These are phyloP conservation scores for Stenopsyche tienmushanensis DNA, from an alignment of 1,140 invertebrate genomes.

Conservation along the genomic window DNA sequence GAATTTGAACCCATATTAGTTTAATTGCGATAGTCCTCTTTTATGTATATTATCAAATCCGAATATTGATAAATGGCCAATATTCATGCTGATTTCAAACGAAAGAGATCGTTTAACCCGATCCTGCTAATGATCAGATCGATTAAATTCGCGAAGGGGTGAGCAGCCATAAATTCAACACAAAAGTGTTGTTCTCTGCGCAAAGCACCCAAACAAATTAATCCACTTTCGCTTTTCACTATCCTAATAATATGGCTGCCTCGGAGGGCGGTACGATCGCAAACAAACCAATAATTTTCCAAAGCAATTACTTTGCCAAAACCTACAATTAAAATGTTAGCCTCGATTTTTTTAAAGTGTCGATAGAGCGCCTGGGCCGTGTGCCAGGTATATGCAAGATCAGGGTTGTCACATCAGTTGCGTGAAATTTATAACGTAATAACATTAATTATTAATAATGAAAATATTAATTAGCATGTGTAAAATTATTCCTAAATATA, in stretches of 20 bases:
- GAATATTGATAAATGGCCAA: too few relatives aligned
- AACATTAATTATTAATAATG: too few relatives aligned
- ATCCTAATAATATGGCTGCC: slow-evolving; percentile 4
- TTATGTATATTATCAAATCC: too few relatives aligned
- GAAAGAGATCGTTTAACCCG: too few relatives aligned
- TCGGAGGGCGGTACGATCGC: slow-evolving; percentile 9
- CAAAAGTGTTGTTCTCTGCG: neutral
- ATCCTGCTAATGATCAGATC: too few relatives aligned
- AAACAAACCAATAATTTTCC: slow-evolving; percentile 39
- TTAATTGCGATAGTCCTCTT: too few relatives aligned
- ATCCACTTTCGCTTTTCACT: slow-evolving; percentile 17
- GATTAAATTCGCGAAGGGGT: too few relatives aligned
- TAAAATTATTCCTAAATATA: too few relatives aligned
- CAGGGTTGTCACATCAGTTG: neutral
- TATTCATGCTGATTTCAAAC: too few relatives aligned
- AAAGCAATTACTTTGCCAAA: slow-evolving; percentile 37
- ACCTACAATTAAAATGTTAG: slow-evolving; percentile 41
- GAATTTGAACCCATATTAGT: too few relatives aligned
- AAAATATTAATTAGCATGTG: too few relatives aligned
- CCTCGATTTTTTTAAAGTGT: slow-evolving; percentile 37
- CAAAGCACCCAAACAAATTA: slow-evolving; percentile 10
- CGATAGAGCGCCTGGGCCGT: slow-evolving; percentile 20
- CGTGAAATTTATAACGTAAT: too few relatives aligned
- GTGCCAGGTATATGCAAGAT: neutral
- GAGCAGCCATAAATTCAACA: neutral